phyloP scores from a whole-genome alignment of 2,113 vertebrate species.

The Spilogale gracilis region DNA sequence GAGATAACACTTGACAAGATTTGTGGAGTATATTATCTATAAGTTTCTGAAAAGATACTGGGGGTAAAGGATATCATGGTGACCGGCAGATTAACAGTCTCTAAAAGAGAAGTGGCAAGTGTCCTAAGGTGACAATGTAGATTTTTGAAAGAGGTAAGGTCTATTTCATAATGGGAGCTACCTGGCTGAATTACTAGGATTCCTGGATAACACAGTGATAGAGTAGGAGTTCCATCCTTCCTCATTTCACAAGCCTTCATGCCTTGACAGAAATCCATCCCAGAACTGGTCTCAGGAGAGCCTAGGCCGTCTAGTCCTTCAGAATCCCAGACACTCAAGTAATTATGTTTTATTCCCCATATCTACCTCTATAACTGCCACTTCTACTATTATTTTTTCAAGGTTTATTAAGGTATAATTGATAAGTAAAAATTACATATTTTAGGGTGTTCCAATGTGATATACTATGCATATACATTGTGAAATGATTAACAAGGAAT shows the following conservation, averaged over 20 bases:
- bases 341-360: background rate
- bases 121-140: background rate
- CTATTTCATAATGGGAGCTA: background rate
- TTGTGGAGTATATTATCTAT: background rate
- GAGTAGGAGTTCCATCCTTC: background rate
- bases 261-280: background rate
- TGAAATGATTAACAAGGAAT: background rate
- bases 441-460: background rate
- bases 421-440: background rate
- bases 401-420: background rate
- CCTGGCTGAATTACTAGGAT: background rate
- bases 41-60: background rate
- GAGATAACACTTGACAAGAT: background rate
- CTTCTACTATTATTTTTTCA: background rate
- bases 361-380: background rate
- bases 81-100: background rate
- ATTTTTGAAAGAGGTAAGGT: background rate
- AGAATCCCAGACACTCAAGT: background rate
- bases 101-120: background rate
- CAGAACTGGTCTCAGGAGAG: background rate
- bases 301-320: background rate
- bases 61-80: background rate
- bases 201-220: background rate
- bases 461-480: background rate
- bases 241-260: background rate